Evolutionary conservation across 2,888 invertebrate genomes (phyloP).

Genomic region (Panopea generosa): DNA sequence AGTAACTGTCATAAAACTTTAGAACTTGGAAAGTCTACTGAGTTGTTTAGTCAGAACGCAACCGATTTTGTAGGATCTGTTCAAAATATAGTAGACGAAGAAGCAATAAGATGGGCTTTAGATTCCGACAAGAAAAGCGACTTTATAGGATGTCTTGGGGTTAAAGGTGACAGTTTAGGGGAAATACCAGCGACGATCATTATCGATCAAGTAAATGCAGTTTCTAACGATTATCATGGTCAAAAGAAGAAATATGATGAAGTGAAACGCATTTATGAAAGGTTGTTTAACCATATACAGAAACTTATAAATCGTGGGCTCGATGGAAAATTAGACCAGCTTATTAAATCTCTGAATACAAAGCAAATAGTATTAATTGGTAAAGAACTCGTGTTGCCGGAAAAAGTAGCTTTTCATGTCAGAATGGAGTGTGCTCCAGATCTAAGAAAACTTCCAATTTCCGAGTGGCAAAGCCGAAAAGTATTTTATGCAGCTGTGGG

Average conservation of each 20-base stretch:
- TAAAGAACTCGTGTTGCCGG: neutral
- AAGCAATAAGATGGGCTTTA: neutral
- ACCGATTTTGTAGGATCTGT: slow-evolving; percentile 35
- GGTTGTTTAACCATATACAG: no score
- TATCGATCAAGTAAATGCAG: slow-evolving; percentile 8
- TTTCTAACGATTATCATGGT: slow-evolving; percentile 12
- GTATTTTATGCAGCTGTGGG: slow-evolving; percentile 19
- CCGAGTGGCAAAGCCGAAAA: neutral
- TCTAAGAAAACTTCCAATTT: slow-evolving; percentile 12
- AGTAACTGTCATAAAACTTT: neutral
- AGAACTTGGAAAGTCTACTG: slow-evolving; percentile 28
- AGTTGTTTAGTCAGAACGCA: slow-evolving; percentile 19
- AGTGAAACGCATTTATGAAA: neutral
- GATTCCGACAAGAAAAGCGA: no score
- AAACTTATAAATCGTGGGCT: no score
- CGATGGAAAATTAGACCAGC: no score
- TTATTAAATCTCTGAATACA: neutral
- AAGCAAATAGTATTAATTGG: slow-evolving; percentile 17
- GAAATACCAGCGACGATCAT: neutral
- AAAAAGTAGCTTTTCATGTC: slow-evolving; percentile 14
- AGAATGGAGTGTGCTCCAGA: slow-evolving; percentile 22
- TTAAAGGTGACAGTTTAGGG: no score
- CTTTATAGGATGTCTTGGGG: no score
- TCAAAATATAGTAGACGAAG: slow-evolving; percentile 37
- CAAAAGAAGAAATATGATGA: neutral